Evolutionary conservation across 2,113 vertebrate species (phyloP), one percentile per base, ranked within the genome.

Genomic region (Triplophysa dalaica): DNA sequence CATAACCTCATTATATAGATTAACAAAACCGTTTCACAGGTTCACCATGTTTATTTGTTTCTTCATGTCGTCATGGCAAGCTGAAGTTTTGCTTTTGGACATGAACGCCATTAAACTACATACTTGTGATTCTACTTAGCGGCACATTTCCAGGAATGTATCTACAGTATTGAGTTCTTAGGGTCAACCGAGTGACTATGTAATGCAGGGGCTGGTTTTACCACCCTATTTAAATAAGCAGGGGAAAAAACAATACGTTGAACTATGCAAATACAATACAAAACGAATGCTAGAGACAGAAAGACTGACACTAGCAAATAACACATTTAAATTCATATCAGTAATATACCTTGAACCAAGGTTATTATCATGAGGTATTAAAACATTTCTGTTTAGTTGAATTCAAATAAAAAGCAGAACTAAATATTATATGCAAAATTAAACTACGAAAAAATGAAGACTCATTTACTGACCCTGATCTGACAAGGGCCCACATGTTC

Each of bases 11-110:
- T 24, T 7, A 41, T 73, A 43, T 24, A 73, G 54, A 73, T 60
- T 43, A 43, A 73, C 9, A 60, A 2, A 22, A 17, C 21, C 21
- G 24, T 69, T 50, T 68, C 41, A 70, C 8, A 10, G 67, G 8
- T 72, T 56, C 54, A 38, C 24, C 17, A 21, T 10, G 5, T 11
- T 1, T 54, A 24, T 56, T 58, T 58, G 54, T 58, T 58, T n/a
- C 19, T 58, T 58, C 5, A 58, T 58, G 19, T 58, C n/a, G 19
- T 58, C 54, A 21, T 58, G 54, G 16, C 54, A 56, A 8, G 54
- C 6, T 56, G 14, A 58, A 58, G 54, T 21, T 17, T 70, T 72
- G 69, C 17, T 72, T 58, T 72, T 17, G 21, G 41, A 48, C 65
- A 68, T 48, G 19, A 6, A 14, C 24, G 16, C 22, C 29, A 19